Conservation (phyloP, 2,797 vertebrate genomes). For the Ambastaia sidthimunki region DNA sequence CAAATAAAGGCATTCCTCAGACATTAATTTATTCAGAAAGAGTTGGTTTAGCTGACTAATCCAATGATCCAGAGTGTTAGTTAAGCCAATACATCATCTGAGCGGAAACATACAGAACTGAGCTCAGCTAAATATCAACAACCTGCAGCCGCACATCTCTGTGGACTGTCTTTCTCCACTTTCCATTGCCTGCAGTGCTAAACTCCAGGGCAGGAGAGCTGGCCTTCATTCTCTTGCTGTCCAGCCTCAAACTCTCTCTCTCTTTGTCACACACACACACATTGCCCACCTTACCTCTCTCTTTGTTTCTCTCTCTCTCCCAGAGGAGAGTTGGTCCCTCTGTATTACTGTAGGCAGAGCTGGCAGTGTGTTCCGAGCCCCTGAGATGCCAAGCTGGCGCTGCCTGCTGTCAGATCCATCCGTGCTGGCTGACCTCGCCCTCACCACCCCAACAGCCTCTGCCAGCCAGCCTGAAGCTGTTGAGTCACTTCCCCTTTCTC, state of each 20-base stretch:
- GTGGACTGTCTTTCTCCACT: constrained; percentile 54
- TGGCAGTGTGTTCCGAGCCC: constrained; percentile 62
- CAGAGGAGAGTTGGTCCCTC: constrained; percentile 57
- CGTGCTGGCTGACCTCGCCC: constrained; percentile 64
- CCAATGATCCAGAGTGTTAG: constrained; percentile 17
- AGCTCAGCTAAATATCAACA: constrained; percentile 65
- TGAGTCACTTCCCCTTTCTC: constrained; percentile 58
- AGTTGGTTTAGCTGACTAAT: constrained; percentile 39
- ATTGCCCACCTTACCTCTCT: constrained; percentile 41
- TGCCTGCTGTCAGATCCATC: constrained; percentile 66
- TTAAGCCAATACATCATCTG: constrained; percentile 52
- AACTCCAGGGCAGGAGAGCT: constrained; percentile 58
- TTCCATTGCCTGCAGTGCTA: constrained; percentile 55
- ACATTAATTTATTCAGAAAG: constrained; percentile 35
- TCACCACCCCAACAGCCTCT: constrained; percentile 54
- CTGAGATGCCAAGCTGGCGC: constrained; percentile 68
- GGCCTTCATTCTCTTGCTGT: constrained; percentile 47
- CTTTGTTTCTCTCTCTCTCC: constrained; percentile 47
- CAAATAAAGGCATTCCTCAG: constrained; percentile 8
- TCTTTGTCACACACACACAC: constrained; percentile 22
- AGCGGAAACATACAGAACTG: constrained; percentile 53
- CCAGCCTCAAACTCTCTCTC: constrained; percentile 15
- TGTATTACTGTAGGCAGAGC: constrained; percentile 59
- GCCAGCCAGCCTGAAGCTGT: constrained; percentile 60
- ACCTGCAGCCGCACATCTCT: constrained; percentile 30